Evolutionary conservation across 2,797 vertebrate species (phyloP), one percentile per base, ranked within the genome.

Genomic region (Bryconaethiops microstoma): DNA sequence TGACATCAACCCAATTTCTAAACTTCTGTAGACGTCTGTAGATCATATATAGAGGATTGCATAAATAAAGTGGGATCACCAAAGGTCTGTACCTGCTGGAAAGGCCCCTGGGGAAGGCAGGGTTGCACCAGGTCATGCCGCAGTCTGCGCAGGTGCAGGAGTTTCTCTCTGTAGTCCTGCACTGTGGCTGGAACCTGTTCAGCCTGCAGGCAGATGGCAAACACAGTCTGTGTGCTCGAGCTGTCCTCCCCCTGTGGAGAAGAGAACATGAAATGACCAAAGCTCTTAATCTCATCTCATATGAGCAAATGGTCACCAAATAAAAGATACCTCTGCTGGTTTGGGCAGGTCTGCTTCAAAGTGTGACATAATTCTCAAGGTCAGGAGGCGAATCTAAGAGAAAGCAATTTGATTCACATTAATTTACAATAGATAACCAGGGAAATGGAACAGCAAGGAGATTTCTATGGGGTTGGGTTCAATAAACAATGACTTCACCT

Each of bases 141-240:
- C 35, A 99, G 93, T 87, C 97, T 99, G 14, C 96, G 91, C 72
- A 99, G 87, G 84, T 99, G 95, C 4, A 99, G 95, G 50, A 99
- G 93, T 86, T 99, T 99, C 48, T 99, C 98, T 83, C 97, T 94
- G 90, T 97, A 99, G 89, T 98, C 96, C 78, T 95, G 96, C 74
- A 99, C 95, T 0, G 96, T 96, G 3, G 98, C 97, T 0, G 97
- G 96, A 35, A 99, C 95, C 55, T 96, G 95, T 86, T 99, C 96
- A 0, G 97, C 96, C 93, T 97, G 97, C 76, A 97, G 94, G 62
- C 97, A 90, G 45, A 95, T 80, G 0, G 95, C 90, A 52, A 99
- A 98, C 85, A 96, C 91, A 0, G 93, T 87, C 90, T 95, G 96
- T 21, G 81, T 85, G 54, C 94, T 94, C 14, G 23, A 86, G 9